These are phyloP conservation scores for Lasioglossum villosulum DNA, from an alignment of 2,888 invertebrate genomes.

Conservation along the genomic window DNA sequence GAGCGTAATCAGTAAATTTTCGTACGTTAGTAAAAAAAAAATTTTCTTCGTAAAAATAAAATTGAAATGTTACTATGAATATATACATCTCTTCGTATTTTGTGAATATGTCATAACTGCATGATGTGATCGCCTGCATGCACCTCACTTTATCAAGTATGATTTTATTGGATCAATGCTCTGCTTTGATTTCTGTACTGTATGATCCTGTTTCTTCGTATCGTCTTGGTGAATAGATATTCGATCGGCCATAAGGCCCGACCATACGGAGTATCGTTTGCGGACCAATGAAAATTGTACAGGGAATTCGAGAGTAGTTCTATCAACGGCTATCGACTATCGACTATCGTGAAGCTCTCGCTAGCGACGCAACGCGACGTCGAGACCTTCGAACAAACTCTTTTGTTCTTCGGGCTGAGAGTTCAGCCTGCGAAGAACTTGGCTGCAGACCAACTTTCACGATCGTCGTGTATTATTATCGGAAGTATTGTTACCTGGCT, in stretches of 20 bases:
- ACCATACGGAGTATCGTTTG: not conserved
- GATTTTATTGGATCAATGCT: not conserved
- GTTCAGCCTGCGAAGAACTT: slow-evolving; percentile 47
- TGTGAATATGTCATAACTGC: no score
- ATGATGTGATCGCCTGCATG: no score
- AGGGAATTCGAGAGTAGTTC: not conserved
- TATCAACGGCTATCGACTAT: not conserved
- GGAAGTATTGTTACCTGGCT: slow-evolving; percentile 67
- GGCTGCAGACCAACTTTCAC: slow-evolving; percentile 59
- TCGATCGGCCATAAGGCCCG: no score
- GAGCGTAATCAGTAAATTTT: not conserved
- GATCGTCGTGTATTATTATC: slow-evolving; percentile 68
- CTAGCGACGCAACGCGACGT: slow-evolving; percentile 29
- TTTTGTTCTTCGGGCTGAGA: slow-evolving; percentile 61
- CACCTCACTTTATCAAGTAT: not conserved
- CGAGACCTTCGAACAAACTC: slow-evolving; percentile 54
- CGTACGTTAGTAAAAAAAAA: no score
- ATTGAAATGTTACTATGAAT: no score
- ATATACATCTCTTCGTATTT: no score
- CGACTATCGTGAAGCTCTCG: not conserved
- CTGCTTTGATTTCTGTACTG: no score
- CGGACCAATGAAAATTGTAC: not conserved
- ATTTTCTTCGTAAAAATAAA: not conserved
- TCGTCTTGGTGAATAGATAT: not conserved
- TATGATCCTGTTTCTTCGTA: no score